Conservation (phyloP, 1,140 invertebrate species). For the Atta texana region DNA sequence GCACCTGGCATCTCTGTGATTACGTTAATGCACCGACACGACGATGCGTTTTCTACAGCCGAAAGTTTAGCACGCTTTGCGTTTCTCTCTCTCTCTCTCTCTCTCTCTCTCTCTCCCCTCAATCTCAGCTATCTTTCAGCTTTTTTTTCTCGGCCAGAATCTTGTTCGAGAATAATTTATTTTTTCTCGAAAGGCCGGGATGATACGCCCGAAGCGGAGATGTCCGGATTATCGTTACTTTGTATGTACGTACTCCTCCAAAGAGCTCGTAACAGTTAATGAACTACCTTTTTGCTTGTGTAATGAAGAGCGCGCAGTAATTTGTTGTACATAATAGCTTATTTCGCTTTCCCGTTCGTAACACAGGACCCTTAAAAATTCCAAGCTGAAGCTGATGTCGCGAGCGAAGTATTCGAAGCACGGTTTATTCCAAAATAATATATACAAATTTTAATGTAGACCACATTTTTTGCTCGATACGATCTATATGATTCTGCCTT, state of each 20-base stretch:
- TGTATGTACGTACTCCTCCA: slow-evolving; percentile 33
- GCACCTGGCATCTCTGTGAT: slow-evolving; percentile 78
- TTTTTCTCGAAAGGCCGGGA: slow-evolving; percentile 24
- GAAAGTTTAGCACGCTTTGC: slow-evolving; percentile 56
- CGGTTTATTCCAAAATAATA: not conserved
- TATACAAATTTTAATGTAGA: slow-evolving; percentile 9
- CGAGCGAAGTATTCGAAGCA: not conserved
- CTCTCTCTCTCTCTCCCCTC: not conserved
- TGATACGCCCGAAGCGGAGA: slow-evolving; percentile 53
- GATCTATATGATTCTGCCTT: not conserved
- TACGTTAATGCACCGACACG: slow-evolving; percentile 82
- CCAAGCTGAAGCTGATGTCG: not conserved
- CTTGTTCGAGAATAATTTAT: slow-evolving; percentile 52
- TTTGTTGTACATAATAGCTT: slow-evolving; percentile 45
- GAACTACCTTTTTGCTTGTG: slow-evolving; percentile 34
- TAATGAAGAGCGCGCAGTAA: slow-evolving; percentile 50
- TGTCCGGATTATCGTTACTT: slow-evolving; percentile 62
- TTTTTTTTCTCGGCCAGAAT: slow-evolving; percentile 20
- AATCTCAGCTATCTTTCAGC: not conserved
- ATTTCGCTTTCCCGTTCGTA: slow-evolving; percentile 44
- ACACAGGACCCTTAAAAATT: slow-evolving; percentile 3
- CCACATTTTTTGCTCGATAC: not conserved
- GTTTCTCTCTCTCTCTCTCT: not conserved
- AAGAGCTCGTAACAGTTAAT: slow-evolving; percentile 50
- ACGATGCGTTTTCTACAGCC: slow-evolving; percentile 60